A percentile compares a stretch with the other conserved stretches of the same genome.
Conservation (phyloP, 2,113 vertebrate species). For the Tachysurus fulvidraco region DNA sequence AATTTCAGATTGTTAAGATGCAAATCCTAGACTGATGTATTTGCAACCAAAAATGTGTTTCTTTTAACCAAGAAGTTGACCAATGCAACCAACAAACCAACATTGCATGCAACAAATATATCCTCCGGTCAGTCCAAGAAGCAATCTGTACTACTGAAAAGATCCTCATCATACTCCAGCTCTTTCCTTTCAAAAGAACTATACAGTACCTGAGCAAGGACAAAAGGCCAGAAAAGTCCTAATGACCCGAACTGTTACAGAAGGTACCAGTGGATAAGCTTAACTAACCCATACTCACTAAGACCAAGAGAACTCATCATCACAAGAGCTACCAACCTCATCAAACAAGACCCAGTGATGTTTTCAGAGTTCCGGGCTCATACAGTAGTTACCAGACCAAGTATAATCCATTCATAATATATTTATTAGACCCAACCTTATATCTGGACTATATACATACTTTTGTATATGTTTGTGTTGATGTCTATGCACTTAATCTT, state of each 20-base stretch:
- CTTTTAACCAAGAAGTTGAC: neutral
- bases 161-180: too few species aligned
- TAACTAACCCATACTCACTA: neutral
- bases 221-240: too few species aligned
- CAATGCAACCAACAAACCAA: neutral
- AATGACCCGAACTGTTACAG: neutral
- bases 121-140: neutral
- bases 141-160: too few species aligned
- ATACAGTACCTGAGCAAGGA: too few species aligned
- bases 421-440: too few species aligned
- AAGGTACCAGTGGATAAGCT: neutral
- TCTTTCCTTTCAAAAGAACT: too few species aligned
- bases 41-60: neutral
- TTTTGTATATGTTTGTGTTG: neutral
- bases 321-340: neutral
- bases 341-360: neutral
- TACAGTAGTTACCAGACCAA: neutral
- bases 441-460: neutral
- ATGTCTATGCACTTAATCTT: neutral
- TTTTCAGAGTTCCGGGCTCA: neutral
- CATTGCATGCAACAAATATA: neutral
- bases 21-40: neutral
- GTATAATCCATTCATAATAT: neutral
- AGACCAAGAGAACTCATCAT: neutral
- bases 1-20: too few species aligned